Evolutionary conservation across 2,888 invertebrate species (phyloP).

Genomic region (Erannis defoliaria): DNA sequence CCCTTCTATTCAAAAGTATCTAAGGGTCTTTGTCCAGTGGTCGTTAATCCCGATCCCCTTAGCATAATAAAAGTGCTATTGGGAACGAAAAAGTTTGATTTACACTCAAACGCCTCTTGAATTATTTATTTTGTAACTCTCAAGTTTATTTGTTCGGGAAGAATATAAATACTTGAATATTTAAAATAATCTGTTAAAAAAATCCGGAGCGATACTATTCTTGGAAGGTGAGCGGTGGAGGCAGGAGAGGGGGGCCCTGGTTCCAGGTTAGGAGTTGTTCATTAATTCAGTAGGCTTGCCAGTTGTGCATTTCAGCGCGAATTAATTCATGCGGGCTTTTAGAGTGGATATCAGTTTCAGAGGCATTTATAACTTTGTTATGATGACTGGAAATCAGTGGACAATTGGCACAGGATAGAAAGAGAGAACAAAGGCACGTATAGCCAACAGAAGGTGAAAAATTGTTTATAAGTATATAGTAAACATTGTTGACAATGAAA

Average conservation of each 20-base stretch:
- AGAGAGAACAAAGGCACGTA: too few relatives aligned
- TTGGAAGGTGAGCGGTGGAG: not conserved
- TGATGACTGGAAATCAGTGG: too few relatives aligned
- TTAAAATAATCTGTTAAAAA: constrained; percentile 48
- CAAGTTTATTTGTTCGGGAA: constrained; percentile 58
- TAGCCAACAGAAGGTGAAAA: too few relatives aligned
- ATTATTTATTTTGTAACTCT: constrained; percentile 72
- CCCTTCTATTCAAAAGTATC: constrained; percentile 41
- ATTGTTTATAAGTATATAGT: too few relatives aligned
- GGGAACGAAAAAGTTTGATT: constrained; percentile 65
- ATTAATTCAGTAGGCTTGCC: constrained; percentile 28
- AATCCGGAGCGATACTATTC: constrained; percentile 31
- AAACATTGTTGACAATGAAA: too few relatives aligned
- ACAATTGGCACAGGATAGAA: too few relatives aligned
- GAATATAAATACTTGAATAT: constrained; percentile 60
- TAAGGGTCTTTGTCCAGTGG: constrained; percentile 49
- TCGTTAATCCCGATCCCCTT: constrained; percentile 57
- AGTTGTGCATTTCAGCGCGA: constrained; percentile 24
- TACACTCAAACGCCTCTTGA: constrained; percentile 63
- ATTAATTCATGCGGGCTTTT: constrained; percentile 19
- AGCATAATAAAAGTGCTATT: constrained; percentile 64
- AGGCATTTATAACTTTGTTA: constrained; percentile 6
- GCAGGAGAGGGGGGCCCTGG: not conserved
- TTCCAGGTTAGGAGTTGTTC: constrained; percentile 26
- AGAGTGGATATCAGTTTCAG: not conserved